Conservation (phyloP, 2,888 invertebrate species). For the Willowsia nigromaculata region DNA sequence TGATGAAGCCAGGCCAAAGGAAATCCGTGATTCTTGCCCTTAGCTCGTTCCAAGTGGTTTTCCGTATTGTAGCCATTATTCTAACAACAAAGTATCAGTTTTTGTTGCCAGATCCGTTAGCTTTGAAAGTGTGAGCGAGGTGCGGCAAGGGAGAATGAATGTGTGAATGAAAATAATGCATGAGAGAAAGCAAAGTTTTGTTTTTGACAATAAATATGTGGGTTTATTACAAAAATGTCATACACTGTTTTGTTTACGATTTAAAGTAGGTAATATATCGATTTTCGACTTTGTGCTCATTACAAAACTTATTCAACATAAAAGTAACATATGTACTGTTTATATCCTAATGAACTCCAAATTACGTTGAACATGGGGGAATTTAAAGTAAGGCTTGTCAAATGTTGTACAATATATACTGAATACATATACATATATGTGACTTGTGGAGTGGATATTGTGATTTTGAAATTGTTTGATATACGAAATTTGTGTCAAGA, state of each 20-base stretch:
- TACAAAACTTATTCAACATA: not conserved
- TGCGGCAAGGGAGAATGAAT: too few relatives aligned
- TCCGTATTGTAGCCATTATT: slow-evolving; percentile 68
- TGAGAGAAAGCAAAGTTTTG: not conserved
- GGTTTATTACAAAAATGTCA: not conserved
- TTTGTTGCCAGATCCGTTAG: slow-evolving; percentile 9
- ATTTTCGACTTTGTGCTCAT: slow-evolving; percentile 9
- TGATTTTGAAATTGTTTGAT: too few relatives aligned
- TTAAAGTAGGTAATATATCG: slow-evolving; percentile 2
- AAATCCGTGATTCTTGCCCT: slow-evolving; percentile 63
- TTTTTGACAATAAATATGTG: not conserved
- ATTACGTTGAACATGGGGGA: not conserved
- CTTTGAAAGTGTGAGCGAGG: not conserved
- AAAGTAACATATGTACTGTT: not conserved
- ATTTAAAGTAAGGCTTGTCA: not conserved
- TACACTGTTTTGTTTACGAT: not conserved
- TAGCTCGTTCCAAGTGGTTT: slow-evolving; percentile 57
- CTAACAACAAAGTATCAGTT: slow-evolving; percentile 66
- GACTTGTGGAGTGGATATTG: too few relatives aligned
- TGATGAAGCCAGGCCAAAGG: slow-evolving; percentile 70
- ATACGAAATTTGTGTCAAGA: too few relatives aligned
- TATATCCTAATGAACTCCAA: not conserved
- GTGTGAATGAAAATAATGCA: not conserved
- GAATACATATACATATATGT: too few relatives aligned
- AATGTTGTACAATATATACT: not conserved